Evolutionary conservation across 2,113 vertebrate genomes (phyloP).

Genomic region (Motacilla alba): DNA sequence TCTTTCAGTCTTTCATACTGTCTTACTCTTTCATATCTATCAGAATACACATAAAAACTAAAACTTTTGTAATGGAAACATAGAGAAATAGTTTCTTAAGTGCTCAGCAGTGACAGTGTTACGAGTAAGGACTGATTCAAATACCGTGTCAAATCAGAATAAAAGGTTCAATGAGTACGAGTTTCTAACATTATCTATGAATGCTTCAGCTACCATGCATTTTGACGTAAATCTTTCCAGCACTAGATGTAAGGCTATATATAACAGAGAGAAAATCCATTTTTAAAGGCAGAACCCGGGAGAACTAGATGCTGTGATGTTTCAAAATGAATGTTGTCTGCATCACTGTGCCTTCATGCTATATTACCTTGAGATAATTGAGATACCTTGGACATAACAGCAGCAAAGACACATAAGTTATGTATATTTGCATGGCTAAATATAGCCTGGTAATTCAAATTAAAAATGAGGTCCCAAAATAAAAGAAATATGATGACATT

Average conservation of each 20-base stretch:
- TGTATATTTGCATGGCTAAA: background rate
- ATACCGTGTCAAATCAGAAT: background rate
- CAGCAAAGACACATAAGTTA: background rate
- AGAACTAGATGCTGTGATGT: background rate
- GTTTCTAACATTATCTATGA: background rate
- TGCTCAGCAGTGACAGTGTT: background rate
- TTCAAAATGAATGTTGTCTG: background rate
- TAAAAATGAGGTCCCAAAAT: background rate
- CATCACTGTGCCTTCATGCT: background rate
- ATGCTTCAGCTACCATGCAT: background rate
- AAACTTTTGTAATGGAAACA: background rate
- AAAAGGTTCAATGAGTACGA: fast-evolving
- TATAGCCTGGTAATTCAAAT: background rate
- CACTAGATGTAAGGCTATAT: background rate
- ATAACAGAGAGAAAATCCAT: background rate
- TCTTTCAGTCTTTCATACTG: background rate
- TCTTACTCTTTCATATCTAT: background rate
- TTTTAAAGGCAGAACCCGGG: background rate
- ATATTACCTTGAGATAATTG: background rate
- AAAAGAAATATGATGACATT: background rate
- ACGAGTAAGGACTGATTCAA: background rate
- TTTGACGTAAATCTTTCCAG: background rate
- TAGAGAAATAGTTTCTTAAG: background rate
- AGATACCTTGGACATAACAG: background rate
- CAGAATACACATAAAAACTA: background rate